Evolutionary conservation across 2,113 vertebrate species (phyloP), one percentile per base, ranked within the genome.

Genomic region (Neomonachus schauinslandi): DNA sequence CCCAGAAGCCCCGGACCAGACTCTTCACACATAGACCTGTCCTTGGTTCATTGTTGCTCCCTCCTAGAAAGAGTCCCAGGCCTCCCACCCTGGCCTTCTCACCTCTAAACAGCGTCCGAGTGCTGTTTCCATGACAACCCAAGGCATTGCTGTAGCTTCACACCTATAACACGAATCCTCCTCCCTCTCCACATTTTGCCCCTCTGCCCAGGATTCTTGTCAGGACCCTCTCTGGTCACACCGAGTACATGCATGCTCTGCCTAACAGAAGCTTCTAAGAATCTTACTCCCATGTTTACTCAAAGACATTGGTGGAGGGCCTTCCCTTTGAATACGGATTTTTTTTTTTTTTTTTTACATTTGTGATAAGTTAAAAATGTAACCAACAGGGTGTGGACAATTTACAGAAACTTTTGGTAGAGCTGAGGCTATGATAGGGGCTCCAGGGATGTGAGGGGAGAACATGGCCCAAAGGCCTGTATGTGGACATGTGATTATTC

Each of bases 121-220:
- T 72, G 67, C 94, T 36, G 83, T 96, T 96, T 92, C 97, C 95
- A 98, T 95, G 97, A 76, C 97, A 97, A 97, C 96, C 51, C 9
- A 61, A 92, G 53, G 69, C 91, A 71, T 16, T n/a, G 95, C 95
- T 77, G 42, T 90, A 53, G 87, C 89, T 97, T 96, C 89, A 95
- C 95, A 96, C 93, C 72, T 96, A 42, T 91, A 84, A 94, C 5
- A 42, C 1, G 1, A 89, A 53, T 76, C 63, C 22, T 57, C 24
- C 16, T 86, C 81, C 22, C 36, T 55, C 74, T 22, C 79, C 63
- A 36, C 74, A 63, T 85, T 67, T 81, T 53, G 72, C 71, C 81
- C 72, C 61, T 33, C 69, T 0, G 0, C 39, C 85, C 53, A 46
- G 81, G 72, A 94, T 67, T 93, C 86, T 86, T 4, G 6, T 69